These are phyloP conservation scores for Priocnemis perturbator DNA, from an alignment of 2,888 invertebrate genomes.

Conservation along the genomic window DNA sequence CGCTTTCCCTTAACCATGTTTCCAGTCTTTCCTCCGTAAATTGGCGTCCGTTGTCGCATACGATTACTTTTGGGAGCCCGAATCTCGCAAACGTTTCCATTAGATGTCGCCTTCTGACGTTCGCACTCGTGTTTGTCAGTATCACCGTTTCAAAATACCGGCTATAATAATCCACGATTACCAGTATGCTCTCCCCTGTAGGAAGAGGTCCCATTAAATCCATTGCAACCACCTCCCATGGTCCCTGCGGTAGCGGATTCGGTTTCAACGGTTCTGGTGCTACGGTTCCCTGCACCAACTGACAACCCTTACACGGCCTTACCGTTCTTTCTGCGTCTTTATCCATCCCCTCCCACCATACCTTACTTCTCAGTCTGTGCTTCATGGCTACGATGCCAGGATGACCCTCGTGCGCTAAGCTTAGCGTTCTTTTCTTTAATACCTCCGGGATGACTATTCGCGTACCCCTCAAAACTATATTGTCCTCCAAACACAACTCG, in stretches of 20 bases:
- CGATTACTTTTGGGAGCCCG: constrained; percentile 42
- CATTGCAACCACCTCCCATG: constrained; percentile 41
- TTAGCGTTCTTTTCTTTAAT: constrained; percentile 43
- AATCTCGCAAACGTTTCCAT: constrained; percentile 52
- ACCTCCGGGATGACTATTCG: constrained; percentile 43
- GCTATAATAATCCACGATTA: constrained; percentile 47
- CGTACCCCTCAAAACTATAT: constrained; percentile 36
- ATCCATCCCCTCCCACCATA: constrained; percentile 51
- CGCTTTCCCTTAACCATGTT: constrained; percentile 9
- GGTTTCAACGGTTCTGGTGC: constrained; percentile 40
- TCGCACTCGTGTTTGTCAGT: constrained; percentile 34
- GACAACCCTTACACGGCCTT: constrained; percentile 42
- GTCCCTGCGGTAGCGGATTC: constrained; percentile 31
- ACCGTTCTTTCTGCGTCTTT: constrained; percentile 46
- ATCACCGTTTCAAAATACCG: constrained; percentile 41
- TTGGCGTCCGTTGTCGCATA: constrained; percentile 50
- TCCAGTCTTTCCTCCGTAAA: constrained; percentile 21
- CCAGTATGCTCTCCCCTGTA: constrained; percentile 32
- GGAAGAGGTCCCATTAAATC: constrained; percentile 45
- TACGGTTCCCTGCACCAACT: constrained; percentile 33
- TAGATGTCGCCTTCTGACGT: constrained; percentile 37
- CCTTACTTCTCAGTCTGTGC: constrained; percentile 42
- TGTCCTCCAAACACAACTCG: constrained; percentile 30
- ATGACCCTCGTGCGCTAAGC: constrained; percentile 62
- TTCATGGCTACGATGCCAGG: constrained; percentile 52